Conservation (phyloP, 2,888 invertebrate species). For the Glyphotaelius pellucidus region DNA sequence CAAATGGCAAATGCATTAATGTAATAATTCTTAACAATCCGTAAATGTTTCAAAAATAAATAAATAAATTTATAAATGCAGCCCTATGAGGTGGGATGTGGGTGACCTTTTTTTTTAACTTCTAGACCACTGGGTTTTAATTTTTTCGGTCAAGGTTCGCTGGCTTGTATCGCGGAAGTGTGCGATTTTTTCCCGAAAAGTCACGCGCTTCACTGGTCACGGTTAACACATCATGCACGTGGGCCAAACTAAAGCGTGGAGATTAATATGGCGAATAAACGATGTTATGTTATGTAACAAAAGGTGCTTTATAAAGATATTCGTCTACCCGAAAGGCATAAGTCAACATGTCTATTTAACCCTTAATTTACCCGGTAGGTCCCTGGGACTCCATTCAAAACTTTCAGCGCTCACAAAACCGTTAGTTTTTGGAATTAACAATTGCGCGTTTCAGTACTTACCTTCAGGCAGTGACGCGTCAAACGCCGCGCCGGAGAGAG, state of each 20-base stretch:
- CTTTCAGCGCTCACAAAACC: too few relatives aligned
- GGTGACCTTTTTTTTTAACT: neutral
- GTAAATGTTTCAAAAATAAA: too few relatives aligned
- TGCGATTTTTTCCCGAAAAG: neutral
- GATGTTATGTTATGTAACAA: neutral
- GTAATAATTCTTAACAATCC: neutral
- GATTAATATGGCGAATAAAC: neutral
- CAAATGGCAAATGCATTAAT: neutral
- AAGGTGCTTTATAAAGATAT: neutral
- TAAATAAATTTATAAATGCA: neutral
- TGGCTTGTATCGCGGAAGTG: neutral
- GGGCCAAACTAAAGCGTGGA: neutral
- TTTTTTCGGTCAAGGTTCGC: neutral
- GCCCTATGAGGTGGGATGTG: neutral
- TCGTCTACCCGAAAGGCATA: too few relatives aligned
- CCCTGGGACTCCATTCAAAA: too few relatives aligned
- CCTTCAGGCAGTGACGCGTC: too few relatives aligned
- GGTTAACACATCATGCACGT: neutral
- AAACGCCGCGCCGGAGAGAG: too few relatives aligned
- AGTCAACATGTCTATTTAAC: neutral
- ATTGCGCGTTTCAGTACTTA: too few relatives aligned
- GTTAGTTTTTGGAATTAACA: too few relatives aligned
- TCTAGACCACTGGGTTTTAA: neutral
- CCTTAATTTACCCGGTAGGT: too few relatives aligned
- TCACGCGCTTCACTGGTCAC: neutral